Evolutionary conservation across 2,797 vertebrate genomes (phyloP).

Genomic region (Helicolenus hilgendorfi): DNA sequence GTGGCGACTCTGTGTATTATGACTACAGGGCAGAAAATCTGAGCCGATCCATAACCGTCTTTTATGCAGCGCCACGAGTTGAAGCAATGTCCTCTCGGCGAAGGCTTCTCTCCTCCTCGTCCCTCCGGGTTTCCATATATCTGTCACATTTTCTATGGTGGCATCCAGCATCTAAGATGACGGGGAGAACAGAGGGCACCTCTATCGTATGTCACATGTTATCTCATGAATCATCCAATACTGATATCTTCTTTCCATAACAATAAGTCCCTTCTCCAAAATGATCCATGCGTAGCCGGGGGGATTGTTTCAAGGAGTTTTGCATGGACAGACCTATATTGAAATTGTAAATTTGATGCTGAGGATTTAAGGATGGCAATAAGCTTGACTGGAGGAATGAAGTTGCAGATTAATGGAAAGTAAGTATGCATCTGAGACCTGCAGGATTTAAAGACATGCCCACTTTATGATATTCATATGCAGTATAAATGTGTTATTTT

Average conservation of each 20-base stretch:
- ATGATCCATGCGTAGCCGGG: background rate
- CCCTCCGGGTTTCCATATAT: background rate
- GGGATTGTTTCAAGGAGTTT: background rate
- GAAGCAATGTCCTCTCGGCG: constrained; percentile 2
- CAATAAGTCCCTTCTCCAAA: background rate
- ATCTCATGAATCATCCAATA: background rate
- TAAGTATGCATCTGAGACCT: too few species aligned
- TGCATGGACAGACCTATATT: background rate
- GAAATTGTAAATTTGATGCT: background rate
- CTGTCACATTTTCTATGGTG: background rate
- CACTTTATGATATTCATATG: too few species aligned
- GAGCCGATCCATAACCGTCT: constrained; percentile 15
- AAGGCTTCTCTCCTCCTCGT: background rate
- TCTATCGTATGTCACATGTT: background rate
- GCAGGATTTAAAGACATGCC: too few species aligned
- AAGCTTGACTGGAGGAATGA: background rate
- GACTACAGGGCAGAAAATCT: constrained; percentile 26
- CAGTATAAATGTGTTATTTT: too few species aligned
- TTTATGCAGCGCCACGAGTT: constrained; percentile 21
- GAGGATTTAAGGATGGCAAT: background rate
- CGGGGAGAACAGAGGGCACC: background rate
- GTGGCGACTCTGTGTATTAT: constrained; percentile 18
- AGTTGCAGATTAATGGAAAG: background rate
- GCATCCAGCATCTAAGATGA: background rate
- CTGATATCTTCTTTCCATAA: background rate